Percentiles rank a stretch among this genome's conserved stretches.
Evolutionary conservation across 2,888 invertebrate species (phyloP).

Genomic region (Aricia artaxerxes): DNA sequence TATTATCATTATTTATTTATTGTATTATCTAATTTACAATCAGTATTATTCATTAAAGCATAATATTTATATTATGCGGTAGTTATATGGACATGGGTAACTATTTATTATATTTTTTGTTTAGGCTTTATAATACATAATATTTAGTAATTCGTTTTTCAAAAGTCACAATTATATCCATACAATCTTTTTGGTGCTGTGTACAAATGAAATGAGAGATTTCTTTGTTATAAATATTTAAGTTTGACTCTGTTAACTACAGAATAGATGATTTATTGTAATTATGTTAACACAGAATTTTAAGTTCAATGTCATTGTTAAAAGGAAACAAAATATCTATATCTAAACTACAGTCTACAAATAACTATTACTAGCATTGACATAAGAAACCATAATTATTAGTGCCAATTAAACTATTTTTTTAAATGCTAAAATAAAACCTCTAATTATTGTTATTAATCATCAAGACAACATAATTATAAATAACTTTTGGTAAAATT

Average conservation of each 20-base stretch:
- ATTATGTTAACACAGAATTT: background rate
- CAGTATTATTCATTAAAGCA: conserved; percentile 3
- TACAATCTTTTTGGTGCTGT: background rate
- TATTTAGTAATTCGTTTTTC: background rate
- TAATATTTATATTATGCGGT: background rate
- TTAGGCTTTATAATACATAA: background rate
- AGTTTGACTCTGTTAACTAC: background rate
- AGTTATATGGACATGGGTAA: conserved; percentile 2
- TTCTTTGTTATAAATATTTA: background rate
- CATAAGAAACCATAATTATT: background rate
- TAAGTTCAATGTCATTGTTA: background rate
- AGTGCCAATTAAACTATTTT: background rate
- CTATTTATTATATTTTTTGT: conserved; percentile 10
- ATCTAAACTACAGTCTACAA: background rate
- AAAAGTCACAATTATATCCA: background rate
- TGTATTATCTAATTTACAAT: background rate
- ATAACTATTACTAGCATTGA: background rate
- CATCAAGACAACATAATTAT: background rate
- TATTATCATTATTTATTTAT: background rate
- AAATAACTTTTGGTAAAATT: background rate
- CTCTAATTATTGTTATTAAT: background rate
- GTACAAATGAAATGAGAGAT: background rate
- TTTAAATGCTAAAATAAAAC: background rate
- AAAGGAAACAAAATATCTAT: background rate
- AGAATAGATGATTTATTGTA: background rate